Conservation (phyloP, 2,113 vertebrate genomes). For the Meriones unguiculatus region DNA sequence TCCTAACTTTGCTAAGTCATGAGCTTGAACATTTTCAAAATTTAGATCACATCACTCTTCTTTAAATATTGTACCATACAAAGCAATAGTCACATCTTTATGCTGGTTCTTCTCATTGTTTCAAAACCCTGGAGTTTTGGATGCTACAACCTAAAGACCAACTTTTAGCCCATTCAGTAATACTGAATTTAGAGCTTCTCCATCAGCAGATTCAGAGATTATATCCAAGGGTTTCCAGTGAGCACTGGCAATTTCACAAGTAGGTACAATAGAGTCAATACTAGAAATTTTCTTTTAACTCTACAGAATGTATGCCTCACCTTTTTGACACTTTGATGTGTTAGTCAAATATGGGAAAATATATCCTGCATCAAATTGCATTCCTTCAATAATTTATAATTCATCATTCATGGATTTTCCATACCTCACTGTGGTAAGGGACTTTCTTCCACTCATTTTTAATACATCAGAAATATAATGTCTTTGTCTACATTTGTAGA, state of each 20-base stretch:
- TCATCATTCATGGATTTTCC: background rate
- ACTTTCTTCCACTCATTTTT: conserved; percentile 92
- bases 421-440: background rate
- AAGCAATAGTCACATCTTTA: background rate
- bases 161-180: conserved; percentile 93
- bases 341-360: conserved; percentile 95
- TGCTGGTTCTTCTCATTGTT: background rate
- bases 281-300: conserved; percentile 99
- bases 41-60: background rate
- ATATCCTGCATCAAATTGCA: background rate
- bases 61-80: background rate
- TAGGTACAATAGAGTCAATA: conserved; percentile 96
- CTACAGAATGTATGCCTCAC: conserved; percentile 89
- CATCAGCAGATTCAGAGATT: conserved; percentile 97
- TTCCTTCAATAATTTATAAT: background rate
- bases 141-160: background rate
- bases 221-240: conserved; percentile 97
- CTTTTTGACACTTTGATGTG: conserved; percentile 94
- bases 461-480: conserved; percentile 97
- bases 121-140: background rate
- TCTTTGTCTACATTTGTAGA: conserved; percentile 96
- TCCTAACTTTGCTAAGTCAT: background rate
- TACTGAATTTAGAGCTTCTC: conserved; percentile 96
- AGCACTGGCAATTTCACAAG: conserved; percentile 96
- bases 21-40: background rate